These are phyloP conservation scores for Cyanistes caeruleus DNA, from an alignment of 2,113 vertebrate genomes.

Conservation along the genomic window DNA sequence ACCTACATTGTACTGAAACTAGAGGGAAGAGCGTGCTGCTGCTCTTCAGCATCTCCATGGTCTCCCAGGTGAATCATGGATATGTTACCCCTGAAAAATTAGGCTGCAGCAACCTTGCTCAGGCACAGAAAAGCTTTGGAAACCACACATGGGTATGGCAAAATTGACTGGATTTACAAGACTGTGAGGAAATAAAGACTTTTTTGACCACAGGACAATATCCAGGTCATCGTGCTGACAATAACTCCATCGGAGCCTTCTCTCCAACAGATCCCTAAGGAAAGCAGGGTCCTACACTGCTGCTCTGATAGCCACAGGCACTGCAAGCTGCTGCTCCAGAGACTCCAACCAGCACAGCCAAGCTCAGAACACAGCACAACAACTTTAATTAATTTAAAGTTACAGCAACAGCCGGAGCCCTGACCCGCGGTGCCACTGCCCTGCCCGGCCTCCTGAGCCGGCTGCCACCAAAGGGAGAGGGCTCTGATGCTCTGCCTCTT, in stretches of 20 bases:
- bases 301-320: not conserved
- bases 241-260: rapidly evolving
- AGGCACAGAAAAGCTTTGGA: not conserved
- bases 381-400: not conserved
- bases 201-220: not conserved
- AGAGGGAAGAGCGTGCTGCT: not conserved
- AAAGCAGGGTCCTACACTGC: not conserved
- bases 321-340: not conserved
- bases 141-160: not conserved
- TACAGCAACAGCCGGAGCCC: rapidly evolving
- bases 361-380: not conserved
- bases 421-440: rapidly evolving
- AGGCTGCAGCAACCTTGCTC: not conserved
- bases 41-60: not conserved
- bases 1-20: not conserved
- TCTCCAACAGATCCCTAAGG: not conserved
- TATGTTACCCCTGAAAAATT: not conserved
- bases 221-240: rapidly evolving
- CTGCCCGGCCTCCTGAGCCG: not conserved
- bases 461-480: not conserved
- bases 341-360: not conserved
- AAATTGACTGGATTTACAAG: not conserved
- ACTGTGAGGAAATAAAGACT: not conserved
- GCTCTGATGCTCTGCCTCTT: not conserved
- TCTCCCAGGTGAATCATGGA: not conserved